Conservation (phyloP, 2,797 vertebrate species). For the Pseudomugil gertrudae region DNA sequence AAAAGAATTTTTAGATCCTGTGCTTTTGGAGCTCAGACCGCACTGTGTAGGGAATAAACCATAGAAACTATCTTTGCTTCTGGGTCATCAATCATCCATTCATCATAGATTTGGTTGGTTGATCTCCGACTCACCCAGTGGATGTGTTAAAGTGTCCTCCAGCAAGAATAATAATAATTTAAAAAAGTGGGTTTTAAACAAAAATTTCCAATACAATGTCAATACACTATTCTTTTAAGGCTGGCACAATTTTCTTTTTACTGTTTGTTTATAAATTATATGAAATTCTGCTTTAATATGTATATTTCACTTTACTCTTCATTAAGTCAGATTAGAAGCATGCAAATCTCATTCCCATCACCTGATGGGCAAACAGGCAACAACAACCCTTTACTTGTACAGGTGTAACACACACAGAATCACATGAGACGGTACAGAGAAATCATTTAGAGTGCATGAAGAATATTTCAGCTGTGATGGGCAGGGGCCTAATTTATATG, state of each 20-base stretch:
- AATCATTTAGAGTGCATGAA: neutral
- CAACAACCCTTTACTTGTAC: neutral
- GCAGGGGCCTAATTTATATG: no score
- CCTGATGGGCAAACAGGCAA: neutral
- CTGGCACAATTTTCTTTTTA: neutral
- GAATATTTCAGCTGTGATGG: constrained; percentile 16
- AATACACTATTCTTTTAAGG: neutral
- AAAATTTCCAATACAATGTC: neutral
- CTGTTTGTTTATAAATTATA: neutral
- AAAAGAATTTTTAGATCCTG: neutral
- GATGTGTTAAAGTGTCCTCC: constrained; percentile 1
- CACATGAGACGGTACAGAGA: constrained; percentile 10
- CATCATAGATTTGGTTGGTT: constrained; percentile 17
- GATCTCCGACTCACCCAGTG: constrained; percentile 14
- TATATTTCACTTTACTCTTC: neutral
- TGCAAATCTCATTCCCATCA: constrained; percentile 2
- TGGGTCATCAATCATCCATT: constrained; percentile 11
- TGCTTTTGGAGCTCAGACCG: constrained; percentile 9
- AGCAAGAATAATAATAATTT: constrained; percentile 6
- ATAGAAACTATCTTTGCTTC: neutral
- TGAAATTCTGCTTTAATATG: neutral
- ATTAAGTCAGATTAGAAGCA: neutral
- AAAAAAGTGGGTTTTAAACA: neutral
- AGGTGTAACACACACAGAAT: constrained; percentile 7
- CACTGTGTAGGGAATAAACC: neutral